Evolutionary conservation across 2,888 invertebrate species (phyloP), one percentile per base, ranked within the genome.

Genomic region (Drosophila longiperda): DNA sequence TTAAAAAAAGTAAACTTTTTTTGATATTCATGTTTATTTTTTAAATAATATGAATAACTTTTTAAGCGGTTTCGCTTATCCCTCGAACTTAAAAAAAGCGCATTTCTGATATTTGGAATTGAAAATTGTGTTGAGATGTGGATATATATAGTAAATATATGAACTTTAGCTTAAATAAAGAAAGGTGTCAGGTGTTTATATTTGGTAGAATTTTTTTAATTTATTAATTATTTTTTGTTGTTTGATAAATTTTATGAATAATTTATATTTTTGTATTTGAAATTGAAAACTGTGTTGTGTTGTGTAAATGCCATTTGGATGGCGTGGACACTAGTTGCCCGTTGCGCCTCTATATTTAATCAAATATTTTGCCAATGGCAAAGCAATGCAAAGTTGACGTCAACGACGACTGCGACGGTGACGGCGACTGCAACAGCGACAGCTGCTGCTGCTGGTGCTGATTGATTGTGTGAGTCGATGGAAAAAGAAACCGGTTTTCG

Each of bases 341-440:
- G 70, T 45, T 70, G 76, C 32, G 76, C 34, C 66, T 64, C 67
- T 78, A 74, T 71, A 79, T 89, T 89, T 84, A 89, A 89, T 84
- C 85, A 84, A 87, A 87, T 85, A 71, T 82, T 78, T 75, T 62
- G 85, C 87, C 82, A 84, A 87, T 84, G 78, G 70, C 72, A 76
- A 84, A 89, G 60, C 32, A 45, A 33, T 52, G 52, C 52, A 23
- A 32, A 15, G 66, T 26, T 45, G 15, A 23, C 45, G 45, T 45
- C 45, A 45, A 58, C 38, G 48, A 7, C 34, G 36, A 38, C 60
- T 6, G 1, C 45, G 64, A 55, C 65, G 12, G 6, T 29, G 33
- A 42, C 60, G 7, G 20, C 38, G 65, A 55, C 62, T 6, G 23
- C 60, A 55, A 45, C 64, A 36, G 38, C 45, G 49, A 49, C n/a